A percentile compares a stretch with the other conserved stretches of the same genome.
phyloP scores from a whole-genome alignment of 2,113 vertebrate species.

The Solea solea region DNA sequence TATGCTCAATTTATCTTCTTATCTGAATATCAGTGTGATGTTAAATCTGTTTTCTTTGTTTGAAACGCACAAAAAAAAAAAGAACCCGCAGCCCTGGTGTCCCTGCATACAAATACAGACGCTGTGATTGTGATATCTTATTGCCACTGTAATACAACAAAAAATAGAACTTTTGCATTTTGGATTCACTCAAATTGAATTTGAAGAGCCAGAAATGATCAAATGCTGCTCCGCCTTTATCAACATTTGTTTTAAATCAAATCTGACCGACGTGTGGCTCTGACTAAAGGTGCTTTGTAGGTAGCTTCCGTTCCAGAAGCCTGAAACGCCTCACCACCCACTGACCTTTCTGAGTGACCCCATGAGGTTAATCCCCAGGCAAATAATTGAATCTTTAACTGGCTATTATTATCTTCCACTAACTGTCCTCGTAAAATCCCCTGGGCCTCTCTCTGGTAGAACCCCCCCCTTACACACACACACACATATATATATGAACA shows the following conservation, averaged over 20 bases:
- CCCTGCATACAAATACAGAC: background rate
- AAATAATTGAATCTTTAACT: constrained; percentile 78
- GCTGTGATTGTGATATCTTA: background rate
- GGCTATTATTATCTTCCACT: constrained; percentile 68
- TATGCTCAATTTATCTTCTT: background rate
- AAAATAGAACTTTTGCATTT: background rate
- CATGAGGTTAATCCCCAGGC: constrained; percentile 73
- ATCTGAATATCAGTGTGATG: background rate
- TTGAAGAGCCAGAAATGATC: background rate
- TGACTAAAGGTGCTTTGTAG: constrained; percentile 51
- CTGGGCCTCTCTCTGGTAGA: constrained; percentile 44
- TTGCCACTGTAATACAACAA: background rate
- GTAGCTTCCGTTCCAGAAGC: constrained; percentile 64
- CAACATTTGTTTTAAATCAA: background rate
- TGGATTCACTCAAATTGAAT: background rate
- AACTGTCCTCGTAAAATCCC: constrained; percentile 66
- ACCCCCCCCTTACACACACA: constrained; percentile 7
- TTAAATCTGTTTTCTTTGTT: background rate
- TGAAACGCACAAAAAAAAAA: background rate
- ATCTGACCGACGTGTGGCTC: constrained; percentile 4
- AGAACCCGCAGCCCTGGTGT: background rate
- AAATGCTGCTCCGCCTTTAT: background rate
- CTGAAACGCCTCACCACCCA: constrained; percentile 27
- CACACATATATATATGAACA: constrained; percentile 19
- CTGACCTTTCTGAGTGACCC: constrained; percentile 68